Evolutionary conservation across 2,113 vertebrate species (phyloP), one percentile per base, ranked within the genome.

Genomic region (Pithys albifrons): DNA sequence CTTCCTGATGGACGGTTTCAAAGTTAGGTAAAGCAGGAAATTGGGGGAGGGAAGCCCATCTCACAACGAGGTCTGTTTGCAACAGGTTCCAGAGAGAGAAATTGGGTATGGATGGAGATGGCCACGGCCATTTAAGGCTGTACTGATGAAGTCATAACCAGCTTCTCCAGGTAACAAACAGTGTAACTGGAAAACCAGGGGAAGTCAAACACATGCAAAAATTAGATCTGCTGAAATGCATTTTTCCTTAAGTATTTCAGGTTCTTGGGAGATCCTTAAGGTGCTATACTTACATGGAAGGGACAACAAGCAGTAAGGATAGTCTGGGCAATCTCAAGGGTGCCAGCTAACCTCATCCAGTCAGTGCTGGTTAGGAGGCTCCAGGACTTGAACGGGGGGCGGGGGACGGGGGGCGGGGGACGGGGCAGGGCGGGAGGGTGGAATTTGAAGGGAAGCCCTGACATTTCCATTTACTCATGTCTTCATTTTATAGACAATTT

Each of bases 1-100:
- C 91, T 97, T 96, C 96, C 95, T 97, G 85, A 93, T 90, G 11
- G 85, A 91, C 10, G 55, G 85, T 92, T 96, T 93, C 86, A 96
- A 97, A 77, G 96, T 97, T 72, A 91, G 90, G 96, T 96, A 72
- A 91, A 76, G 59, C 24, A 46, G 69, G 73, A 94, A 92, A 41
- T 7, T 15, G 41, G 29, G 24, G 33, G 57, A 13, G 19, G 59
- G 55, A 72, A 72, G 39, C 39, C 45, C 41, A 4, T 48, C 61
- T 57, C 79, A 74, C n/a, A 18, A 5, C 6, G 5, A 82, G 35
- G 55, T 74, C 55, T 66, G 39, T 74, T 88, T 67, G 67, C 58
- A 23, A 39, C 16, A 39, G 61, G 66, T 23, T 78, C 49, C 77
- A 33, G 70, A 45, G 25, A 81, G 57, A 41, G 25, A 64, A 81